phyloP scores from a whole-genome alignment of 2,113 vertebrate species.

The Puntigrus tetrazona region DNA sequence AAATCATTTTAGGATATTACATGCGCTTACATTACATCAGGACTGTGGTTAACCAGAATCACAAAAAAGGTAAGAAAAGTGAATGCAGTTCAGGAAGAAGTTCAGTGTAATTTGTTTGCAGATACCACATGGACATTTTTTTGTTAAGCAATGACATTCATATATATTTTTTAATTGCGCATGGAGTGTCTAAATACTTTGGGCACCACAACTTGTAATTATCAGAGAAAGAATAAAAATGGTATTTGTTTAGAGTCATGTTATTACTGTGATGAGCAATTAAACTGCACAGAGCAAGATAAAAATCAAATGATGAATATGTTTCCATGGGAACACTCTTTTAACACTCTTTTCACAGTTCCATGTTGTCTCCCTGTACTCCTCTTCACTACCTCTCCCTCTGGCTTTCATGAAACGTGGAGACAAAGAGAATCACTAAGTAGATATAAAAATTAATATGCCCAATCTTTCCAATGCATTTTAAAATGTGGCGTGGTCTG shows the following conservation, averaged over 20 bases:
- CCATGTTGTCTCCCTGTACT: slow-evolving; percentile 11
- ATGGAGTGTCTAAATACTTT: not conserved
- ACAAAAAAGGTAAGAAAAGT: slow-evolving; percentile 2
- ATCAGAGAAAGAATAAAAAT: not conserved
- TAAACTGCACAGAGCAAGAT: not conserved
- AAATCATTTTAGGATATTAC: not conserved
- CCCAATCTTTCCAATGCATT: slow-evolving; percentile 29
- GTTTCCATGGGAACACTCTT: slow-evolving; percentile 38
- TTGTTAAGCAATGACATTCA: not conserved
- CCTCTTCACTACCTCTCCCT: slow-evolving; percentile 15
- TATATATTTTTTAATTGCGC: not conserved
- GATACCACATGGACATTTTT: not conserved
- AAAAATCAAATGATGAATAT: slow-evolving; percentile 19
- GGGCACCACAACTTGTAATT: not conserved
- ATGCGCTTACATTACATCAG: not conserved
- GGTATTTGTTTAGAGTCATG: slow-evolving; percentile 7
- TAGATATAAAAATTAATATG: slow-evolving; percentile 30
- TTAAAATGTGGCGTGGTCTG: slow-evolving; percentile 1
- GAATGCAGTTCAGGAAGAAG: not conserved
- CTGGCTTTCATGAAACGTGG: slow-evolving; percentile 4
- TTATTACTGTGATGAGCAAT: not conserved
- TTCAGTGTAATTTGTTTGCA: not conserved
- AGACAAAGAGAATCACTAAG: slow-evolving; percentile 39
- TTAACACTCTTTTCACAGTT: slow-evolving; percentile 12
- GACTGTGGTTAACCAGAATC: not conserved